Conservation (phyloP, 2,888 invertebrate genomes). For the Diplolepis rosae region DNA sequence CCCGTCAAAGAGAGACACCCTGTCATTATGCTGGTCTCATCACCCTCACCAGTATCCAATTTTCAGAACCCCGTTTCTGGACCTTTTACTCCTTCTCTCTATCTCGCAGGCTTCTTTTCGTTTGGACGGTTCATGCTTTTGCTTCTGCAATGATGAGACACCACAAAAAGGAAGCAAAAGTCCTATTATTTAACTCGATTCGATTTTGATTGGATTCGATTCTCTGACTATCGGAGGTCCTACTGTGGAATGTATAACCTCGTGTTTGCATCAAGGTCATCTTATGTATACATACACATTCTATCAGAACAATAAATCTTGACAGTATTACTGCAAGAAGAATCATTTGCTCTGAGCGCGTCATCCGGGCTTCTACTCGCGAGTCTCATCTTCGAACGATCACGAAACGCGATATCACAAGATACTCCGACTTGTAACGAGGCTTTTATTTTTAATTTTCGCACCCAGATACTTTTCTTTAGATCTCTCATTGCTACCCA, state of each 20-base stretch:
- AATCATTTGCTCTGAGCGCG: slow-evolving; percentile 47
- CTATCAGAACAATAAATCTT: slow-evolving; percentile 36
- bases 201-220: slow-evolving; percentile 14
- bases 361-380: slow-evolving; percentile 43
- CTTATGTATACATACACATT: slow-evolving; percentile 11
- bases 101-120: neutral
- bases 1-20: slow-evolving; percentile 68
- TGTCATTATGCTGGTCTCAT: slow-evolving; percentile 71
- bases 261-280: slow-evolving; percentile 44
- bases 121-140: slow-evolving; percentile 29
- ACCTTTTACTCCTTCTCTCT: slow-evolving; percentile 23
- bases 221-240: slow-evolving; percentile 2
- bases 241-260: slow-evolving; percentile 35
- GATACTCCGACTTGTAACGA: slow-evolving; percentile 38
- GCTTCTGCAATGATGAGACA: slow-evolving; percentile 45
- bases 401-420: slow-evolving; percentile 49
- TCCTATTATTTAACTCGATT: slow-evolving; percentile 13
- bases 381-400: slow-evolving; percentile 45
- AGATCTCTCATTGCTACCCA: slow-evolving; percentile 30
- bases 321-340: slow-evolving; percentile 45
- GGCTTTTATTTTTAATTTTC: slow-evolving; percentile 46
- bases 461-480: slow-evolving; percentile 34
- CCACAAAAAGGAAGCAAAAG: slow-evolving; percentile 34
- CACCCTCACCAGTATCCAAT: slow-evolving; percentile 65
- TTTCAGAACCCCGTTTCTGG: slow-evolving; percentile 54